Base-by-base conservation (phyloP, 2,888 invertebrate genomes). In the Pristionchus japonicus region DNA sequence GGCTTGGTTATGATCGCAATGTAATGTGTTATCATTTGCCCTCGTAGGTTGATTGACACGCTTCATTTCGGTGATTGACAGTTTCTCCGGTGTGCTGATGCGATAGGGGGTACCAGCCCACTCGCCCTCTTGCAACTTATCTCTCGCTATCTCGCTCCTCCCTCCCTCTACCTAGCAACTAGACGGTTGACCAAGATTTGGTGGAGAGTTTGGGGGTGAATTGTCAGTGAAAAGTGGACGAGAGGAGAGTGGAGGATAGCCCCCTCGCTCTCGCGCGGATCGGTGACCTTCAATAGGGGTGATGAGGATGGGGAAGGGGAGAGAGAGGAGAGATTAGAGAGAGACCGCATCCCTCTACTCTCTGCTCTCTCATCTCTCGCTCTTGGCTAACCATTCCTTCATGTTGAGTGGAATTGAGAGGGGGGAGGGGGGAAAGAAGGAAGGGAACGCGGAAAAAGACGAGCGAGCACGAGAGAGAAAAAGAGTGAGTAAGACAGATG, bases 381-480 rank as follows among this genome's bases (percentile, higher is more conserved):
- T 70, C 31, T 37, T 27, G 37, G 40, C 40, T 74, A 74, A 74
- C 74, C 74, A 74, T 74, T 74, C 74, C 74, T 74, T 74, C 40
- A 74, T 74, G 74, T 74, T 74, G 74, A 74, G 74, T 74, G 74
- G 74, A 74, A 31, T 47, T 47, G 49, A 82, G 77, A 80, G 43
- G 77, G 43, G 77, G 13, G 27, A 40, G 64, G 11, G 70, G 70
- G 70, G 70, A 37, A 20, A 37, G 70, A 34, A 70, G 31, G n/a
- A 67, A 77, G 77, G 43, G 77, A 40, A 31, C 34, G 67, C 15
- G 34, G 61, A 61, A 61, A 61, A 67, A 27, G 31, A 67, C 23
- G 67, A 40, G 74, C n/a, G n/a, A n/a, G n/a, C n/a, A n/a, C n/a
- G n/a, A n/a, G n/a, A n/a, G n/a, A n/a, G 74, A 52, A 40, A 49